A percentile compares a stretch with the other conserved stretches of the same genome.
These are phyloP conservation scores for Psittacula derbiana DNA, from an alignment of 2,797 vertebrate species.

Conservation along the genomic window DNA sequence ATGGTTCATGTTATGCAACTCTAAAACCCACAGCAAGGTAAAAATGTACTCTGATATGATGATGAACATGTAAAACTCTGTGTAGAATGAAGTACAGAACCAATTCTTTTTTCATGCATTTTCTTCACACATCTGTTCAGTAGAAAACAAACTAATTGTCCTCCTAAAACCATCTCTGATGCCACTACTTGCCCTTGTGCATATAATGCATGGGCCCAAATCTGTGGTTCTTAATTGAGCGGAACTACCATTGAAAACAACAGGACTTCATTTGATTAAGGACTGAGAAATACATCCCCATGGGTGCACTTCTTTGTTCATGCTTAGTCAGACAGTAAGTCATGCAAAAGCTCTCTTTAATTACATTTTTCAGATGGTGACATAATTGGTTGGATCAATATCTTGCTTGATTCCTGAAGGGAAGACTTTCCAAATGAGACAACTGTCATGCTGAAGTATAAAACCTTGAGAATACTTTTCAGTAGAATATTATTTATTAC, in stretches of 20 bases:
- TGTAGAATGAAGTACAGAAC: not conserved
- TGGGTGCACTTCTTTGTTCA: slow-evolving; percentile 34
- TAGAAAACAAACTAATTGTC: not conserved
- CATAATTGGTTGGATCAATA: slow-evolving; percentile 32
- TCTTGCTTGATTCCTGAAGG: slow-evolving; percentile 28
- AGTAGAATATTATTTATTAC: not conserved
- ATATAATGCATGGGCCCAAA: not conserved
- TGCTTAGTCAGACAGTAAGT: slow-evolving; percentile 53
- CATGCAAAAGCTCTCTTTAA: slow-evolving; percentile 56
- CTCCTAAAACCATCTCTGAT: not conserved
- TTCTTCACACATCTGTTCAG: not conserved
- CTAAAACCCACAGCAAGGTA: not conserved
- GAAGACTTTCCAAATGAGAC: not conserved
- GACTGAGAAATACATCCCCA: not conserved
- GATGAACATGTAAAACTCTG: not conserved
- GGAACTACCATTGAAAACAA: slow-evolving; percentile 46
- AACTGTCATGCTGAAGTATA: not conserved
- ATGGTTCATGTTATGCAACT: not conserved
- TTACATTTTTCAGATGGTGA: slow-evolving; percentile 56
- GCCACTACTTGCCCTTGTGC: not conserved
- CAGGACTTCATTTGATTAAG: slow-evolving; percentile 51
- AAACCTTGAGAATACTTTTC: not conserved
- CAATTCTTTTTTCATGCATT: not conserved
- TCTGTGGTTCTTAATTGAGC: slow-evolving; percentile 29
- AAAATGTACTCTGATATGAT: not conserved